Evolutionary conservation across 2,888 invertebrate genomes (phyloP).

Genomic region (Aquatica leii): DNA sequence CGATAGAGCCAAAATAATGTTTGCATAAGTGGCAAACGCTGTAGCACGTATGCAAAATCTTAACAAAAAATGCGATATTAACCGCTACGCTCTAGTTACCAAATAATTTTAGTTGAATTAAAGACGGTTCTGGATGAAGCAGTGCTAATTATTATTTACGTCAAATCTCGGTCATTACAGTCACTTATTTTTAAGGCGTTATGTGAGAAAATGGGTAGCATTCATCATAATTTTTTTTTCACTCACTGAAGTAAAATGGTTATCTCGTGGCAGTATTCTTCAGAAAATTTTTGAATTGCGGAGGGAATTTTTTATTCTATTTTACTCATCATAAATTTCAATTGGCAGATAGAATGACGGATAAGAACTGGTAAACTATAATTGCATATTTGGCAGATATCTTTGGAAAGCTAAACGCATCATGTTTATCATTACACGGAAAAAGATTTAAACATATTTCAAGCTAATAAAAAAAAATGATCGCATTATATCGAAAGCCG

Average conservation of each 20-base stretch:
- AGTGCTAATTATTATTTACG: background rate
- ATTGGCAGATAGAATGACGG: background rate
- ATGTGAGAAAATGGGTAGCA: background rate
- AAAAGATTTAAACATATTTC: too few species aligned
- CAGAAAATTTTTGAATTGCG: background rate
- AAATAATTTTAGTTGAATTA: background rate
- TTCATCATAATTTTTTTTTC: too few species aligned
- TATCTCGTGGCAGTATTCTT: background rate
- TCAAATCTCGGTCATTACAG: background rate
- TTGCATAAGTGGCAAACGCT: too few species aligned
- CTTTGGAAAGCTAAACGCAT: background rate
- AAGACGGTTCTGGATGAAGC: background rate
- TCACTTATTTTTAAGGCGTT: background rate
- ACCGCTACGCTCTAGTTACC: background rate
- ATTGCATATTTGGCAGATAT: background rate
- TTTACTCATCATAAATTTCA: background rate
- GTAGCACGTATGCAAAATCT: too few species aligned
- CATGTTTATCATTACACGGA: too few species aligned
- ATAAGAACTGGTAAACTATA: too few species aligned
- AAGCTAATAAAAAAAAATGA: too few species aligned
- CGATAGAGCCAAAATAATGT: background rate
- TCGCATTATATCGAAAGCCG: too few species aligned
- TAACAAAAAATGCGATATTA: background rate
- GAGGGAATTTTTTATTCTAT: background rate
- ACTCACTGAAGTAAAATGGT: background rate